Evolutionary conservation across 2,888 invertebrate genomes (phyloP).

Genomic region (Eremobia ochroleuca): DNA sequence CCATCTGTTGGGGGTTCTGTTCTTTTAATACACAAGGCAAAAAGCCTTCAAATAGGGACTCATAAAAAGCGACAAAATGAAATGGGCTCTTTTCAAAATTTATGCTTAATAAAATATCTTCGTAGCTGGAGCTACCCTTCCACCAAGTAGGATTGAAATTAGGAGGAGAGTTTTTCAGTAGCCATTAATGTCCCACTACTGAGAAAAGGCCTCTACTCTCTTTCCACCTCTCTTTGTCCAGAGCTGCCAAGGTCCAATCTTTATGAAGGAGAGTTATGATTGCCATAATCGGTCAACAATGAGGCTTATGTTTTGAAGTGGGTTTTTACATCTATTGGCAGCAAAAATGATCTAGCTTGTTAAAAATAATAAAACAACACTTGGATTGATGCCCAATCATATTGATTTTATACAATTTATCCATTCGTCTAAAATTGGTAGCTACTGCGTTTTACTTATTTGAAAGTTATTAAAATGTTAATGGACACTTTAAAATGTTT

Average conservation of each 20-base stretch:
- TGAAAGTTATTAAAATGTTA: neutral
- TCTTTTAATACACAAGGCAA: neutral
- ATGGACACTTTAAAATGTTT: neutral
- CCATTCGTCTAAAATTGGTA: neutral
- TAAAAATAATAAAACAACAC: neutral
- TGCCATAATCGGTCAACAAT: neutral
- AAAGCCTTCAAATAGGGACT: neutral
- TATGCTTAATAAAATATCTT: neutral
- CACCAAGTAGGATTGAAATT: neutral
- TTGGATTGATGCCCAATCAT: neutral
- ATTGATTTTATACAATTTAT: neutral
- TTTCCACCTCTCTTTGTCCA: neutral
- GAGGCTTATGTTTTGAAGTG: neutral
- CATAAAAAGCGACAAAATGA: neutral
- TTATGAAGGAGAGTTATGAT: neutral
- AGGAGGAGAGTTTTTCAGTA: neutral
- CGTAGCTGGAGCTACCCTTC: neutral
- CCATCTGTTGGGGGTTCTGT: neutral
- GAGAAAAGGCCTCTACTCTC: neutral
- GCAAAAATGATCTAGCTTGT: neutral
- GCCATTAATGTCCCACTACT: neutral
- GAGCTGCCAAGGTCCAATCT: neutral
- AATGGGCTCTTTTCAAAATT: neutral
- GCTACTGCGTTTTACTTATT: neutral
- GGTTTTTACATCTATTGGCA: neutral